phyloP scores from a whole-genome alignment of 2,888 invertebrate genomes.

The Leptinotarsa rubiginosa region DNA sequence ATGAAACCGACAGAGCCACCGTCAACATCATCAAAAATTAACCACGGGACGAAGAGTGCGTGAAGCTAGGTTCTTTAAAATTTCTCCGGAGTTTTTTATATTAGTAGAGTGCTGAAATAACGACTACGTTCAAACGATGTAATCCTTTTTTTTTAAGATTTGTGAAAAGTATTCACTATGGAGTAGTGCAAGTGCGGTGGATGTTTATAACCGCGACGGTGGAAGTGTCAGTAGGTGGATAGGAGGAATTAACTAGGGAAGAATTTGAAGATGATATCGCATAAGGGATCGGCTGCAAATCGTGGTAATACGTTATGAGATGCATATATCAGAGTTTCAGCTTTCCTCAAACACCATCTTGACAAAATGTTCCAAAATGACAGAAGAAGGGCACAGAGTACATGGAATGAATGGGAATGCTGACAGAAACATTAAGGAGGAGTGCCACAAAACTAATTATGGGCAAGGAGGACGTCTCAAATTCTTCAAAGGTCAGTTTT shows the following conservation, averaged over 20 bases:
- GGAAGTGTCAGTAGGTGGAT: slow-evolving; percentile 64
- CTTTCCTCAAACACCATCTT: slow-evolving; percentile 74
- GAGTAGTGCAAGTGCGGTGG: slow-evolving; percentile 50
- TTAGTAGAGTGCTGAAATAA: slow-evolving; percentile 45
- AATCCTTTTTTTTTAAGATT: slow-evolving; percentile 45
- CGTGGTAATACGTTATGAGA: slow-evolving; percentile 72
- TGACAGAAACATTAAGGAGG: slow-evolving; percentile 71
- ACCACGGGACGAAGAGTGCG: slow-evolving; percentile 56
- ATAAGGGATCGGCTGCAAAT: slow-evolving; percentile 66
- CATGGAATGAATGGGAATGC: slow-evolving; percentile 79
- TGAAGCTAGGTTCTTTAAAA: slow-evolving; percentile 46
- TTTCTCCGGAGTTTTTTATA: slow-evolving; percentile 53
- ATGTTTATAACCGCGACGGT: slow-evolving; percentile 57
- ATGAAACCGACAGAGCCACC: slow-evolving; percentile 60
- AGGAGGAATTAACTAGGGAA: slow-evolving; percentile 58
- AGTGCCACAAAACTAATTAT: slow-evolving; percentile 64
- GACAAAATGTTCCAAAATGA: slow-evolving; percentile 79
- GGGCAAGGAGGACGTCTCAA: slow-evolving; percentile 80
- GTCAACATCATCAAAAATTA: slow-evolving; percentile 65
- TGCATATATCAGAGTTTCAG: slow-evolving; percentile 72
- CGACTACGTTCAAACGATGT: slow-evolving; percentile 42
- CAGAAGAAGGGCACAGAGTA: slow-evolving; percentile 77
- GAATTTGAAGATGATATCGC: slow-evolving; percentile 63
- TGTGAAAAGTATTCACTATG: slow-evolving; percentile 49
- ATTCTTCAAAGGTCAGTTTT: slow-evolving; percentile 78